phyloP scores from a whole-genome alignment of 2,888 invertebrate genomes.

The Thera obeliscata region DNA sequence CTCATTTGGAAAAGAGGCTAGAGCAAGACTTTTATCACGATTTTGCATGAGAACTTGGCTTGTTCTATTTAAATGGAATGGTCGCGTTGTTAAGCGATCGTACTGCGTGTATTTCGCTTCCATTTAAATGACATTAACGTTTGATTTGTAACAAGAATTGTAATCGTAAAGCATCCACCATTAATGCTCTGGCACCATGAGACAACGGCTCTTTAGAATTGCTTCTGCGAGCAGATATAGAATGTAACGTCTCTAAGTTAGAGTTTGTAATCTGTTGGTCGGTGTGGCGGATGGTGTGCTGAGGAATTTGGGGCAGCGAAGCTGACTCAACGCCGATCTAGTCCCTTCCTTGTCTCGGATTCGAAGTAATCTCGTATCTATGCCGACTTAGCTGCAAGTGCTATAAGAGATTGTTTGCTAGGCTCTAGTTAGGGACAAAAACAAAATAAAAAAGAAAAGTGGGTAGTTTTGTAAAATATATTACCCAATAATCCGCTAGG shows the following conservation, averaged over 20 bases:
- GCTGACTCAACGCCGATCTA: constrained; percentile 80
- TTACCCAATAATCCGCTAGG: background rate
- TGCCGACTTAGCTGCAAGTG: constrained; percentile 21
- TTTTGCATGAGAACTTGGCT: constrained; percentile 50
- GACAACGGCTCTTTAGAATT: constrained; percentile 66
- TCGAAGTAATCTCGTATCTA: constrained; percentile 57
- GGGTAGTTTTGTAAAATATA: background rate
- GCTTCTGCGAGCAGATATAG: constrained; percentile 25
- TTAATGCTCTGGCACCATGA: constrained; percentile 65
- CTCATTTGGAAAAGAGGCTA: constrained; percentile 47
- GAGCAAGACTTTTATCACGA: constrained; percentile 42
- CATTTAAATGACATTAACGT: constrained; percentile 51
- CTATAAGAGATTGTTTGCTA: constrained; percentile 12
- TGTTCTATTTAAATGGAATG: constrained; percentile 39
- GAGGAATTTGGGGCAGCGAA: constrained; percentile 79
- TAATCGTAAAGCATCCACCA: constrained; percentile 66
- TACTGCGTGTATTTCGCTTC: constrained; percentile 40
- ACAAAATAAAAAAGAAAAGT: background rate
- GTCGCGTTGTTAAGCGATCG: constrained; percentile 31
- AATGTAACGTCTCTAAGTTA: constrained; percentile 46
- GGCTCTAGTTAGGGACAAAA: background rate
- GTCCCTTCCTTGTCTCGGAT: constrained; percentile 71
- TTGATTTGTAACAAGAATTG: constrained; percentile 44
- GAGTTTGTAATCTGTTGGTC: constrained; percentile 58
- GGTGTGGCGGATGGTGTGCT: constrained; percentile 68